Base-by-base conservation (phyloP, 2,888 invertebrate species). In the Athalia cordata region DNA sequence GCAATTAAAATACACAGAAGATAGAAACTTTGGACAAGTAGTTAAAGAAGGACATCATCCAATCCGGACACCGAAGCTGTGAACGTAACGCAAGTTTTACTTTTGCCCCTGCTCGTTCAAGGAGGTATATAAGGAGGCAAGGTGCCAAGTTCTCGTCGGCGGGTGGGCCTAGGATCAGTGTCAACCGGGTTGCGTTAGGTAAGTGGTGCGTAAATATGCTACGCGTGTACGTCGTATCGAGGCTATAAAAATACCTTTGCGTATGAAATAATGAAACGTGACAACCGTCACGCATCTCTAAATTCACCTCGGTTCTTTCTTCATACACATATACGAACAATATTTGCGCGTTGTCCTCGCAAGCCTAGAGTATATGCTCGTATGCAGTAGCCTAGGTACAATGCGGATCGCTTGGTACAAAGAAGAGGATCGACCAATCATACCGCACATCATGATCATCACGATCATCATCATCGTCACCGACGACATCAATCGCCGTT, bases 121-220 rank as follows among this genome's bases (percentile, higher is more conserved):
- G 72, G 72, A 29, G 29, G 29, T 29, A 29, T 29, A 29, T 29
- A 29, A 29, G 29, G 29, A 72, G 72, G 59, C 59, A 72, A 13
- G 57, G 15, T 59, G 72, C 72, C 59, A 72, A 72, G 57, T 59
- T 52, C 57, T 59, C 29, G 62, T 52, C 29, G 64, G 75, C 75
- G 77, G 67, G 57, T 52, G 65, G 64, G 64, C 78, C 78, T 74
- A 74, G 78, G 78, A 78, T 78, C 78, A 78, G 57, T 74, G 75
- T 29, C 55, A 55, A 74, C 45, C 62, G 61, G 9, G 62, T 75
- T 74, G 64, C 55, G 64, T 74, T 77, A 77, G 78, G 74, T 74
- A 74, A 70, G 78, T 74, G 65, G 64, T 61, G 64, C 50, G 68
- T 67, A 61, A 77, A 68, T 68, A 77, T 77, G 77, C 77, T 13